Conservation (phyloP, 2,797 vertebrate genomes). For the Hippoglossus hippoglossus region DNA sequence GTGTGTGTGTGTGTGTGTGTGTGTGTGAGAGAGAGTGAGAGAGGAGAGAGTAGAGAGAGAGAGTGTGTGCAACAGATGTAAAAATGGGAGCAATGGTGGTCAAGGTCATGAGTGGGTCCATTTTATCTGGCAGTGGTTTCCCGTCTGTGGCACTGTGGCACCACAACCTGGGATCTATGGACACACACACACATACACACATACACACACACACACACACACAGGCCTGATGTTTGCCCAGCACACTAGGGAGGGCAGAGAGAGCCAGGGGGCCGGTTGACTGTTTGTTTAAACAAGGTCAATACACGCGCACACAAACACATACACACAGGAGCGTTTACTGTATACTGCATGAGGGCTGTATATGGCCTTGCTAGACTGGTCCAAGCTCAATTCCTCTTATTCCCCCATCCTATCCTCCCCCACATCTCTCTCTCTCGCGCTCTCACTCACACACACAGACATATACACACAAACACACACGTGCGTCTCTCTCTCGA, state of each 20-base stretch:
- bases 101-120: conserved; percentile 79
- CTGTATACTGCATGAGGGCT: conserved; percentile 76
- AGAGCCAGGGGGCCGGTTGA: conserved; percentile 81
- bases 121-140: conserved; percentile 70
- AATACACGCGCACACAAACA: conserved; percentile 64
- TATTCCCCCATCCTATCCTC: conserved; percentile 54
- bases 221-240: conserved; percentile 80
- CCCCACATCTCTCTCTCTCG: conserved; percentile 24
- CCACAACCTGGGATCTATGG: conserved; percentile 55
- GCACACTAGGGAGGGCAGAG: conserved; percentile 77
- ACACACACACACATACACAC: conserved; percentile 44
- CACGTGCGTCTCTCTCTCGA: conserved; percentile 14
- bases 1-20: too few relatives aligned
- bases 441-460: neutral
- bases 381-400: conserved; percentile 60
- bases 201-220: conserved; percentile 48
- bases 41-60: neutral
- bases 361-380: conserved; percentile 79
- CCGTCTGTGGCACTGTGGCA: conserved; percentile 61
- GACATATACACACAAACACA: conserved; percentile 14
- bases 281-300: conserved; percentile 87
- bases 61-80: conserved; percentile 59
- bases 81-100: conserved; percentile 69
- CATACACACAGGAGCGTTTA: conserved; percentile 61
- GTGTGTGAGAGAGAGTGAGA: conserved; percentile 1